Percentiles rank a stretch among this genome's conserved stretches.
Conservation (phyloP, 2,113 vertebrate species). For the Sminthopsis crassicaudata region DNA sequence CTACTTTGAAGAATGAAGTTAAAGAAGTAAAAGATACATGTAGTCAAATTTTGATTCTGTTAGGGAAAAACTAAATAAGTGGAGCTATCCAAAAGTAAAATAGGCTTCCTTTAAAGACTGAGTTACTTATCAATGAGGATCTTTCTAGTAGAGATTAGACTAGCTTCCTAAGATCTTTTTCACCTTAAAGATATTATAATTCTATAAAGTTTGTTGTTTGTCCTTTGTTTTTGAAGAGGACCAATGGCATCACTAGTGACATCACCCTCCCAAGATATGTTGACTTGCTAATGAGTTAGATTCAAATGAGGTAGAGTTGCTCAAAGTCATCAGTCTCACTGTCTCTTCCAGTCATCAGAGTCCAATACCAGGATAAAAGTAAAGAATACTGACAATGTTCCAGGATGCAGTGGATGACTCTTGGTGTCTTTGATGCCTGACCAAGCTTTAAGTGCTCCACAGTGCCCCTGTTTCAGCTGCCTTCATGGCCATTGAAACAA, state of each 20-base stretch:
- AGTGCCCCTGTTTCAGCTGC: not conserved
- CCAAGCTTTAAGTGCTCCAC: not conserved
- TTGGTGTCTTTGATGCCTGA: not conserved
- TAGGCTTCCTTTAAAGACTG: not conserved
- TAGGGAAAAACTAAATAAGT: not conserved
- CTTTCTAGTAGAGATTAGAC: not conserved
- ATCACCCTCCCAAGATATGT: too few relatives aligned
- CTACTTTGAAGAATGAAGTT: not conserved
- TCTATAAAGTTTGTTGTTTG: not conserved
- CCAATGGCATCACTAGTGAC: not conserved
- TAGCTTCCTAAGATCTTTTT: not conserved
- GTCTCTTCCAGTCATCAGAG: not conserved
- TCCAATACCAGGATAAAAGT: too few relatives aligned
- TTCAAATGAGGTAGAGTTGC: not conserved
- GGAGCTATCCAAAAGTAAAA: not conserved
- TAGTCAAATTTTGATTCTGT: not conserved
- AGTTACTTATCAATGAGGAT: not conserved
- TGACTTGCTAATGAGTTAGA: not conserved
- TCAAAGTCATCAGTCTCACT: not conserved
- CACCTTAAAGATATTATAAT: not conserved
- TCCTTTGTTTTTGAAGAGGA: not conserved
- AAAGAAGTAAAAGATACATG: not conserved
- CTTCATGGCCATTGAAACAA: not conserved
- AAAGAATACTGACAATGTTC: not conserved
- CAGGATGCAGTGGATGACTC: not conserved